Evolutionary conservation across 2,888 invertebrate genomes (phyloP), one percentile per base, ranked within the genome.

Genomic region (Dicycla oo): DNA sequence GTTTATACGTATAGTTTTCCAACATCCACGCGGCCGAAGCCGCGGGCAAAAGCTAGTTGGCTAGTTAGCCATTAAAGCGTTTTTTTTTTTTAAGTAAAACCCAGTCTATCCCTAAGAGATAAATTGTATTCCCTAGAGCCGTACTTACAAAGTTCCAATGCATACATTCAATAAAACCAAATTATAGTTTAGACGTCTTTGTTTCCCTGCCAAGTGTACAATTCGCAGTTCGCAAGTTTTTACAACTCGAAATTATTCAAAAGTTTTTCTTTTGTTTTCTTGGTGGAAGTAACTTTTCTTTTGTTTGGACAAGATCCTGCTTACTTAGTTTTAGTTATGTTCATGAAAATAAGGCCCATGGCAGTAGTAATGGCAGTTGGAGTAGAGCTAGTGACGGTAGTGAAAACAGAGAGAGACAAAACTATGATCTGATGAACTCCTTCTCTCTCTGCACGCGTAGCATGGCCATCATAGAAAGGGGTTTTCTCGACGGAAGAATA

Each of bases 241-340:
- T 69, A 79, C 69, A 66, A 63, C 51, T 49, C 34, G 10, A 67
- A 67, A 79, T 80, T 79, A 69, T 80, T 83, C 80, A 69, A 57
- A 69, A 69, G 63, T 43, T 82, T 30, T 51, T 51, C 34, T 40
- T 63, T 65, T 40, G 4, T 30, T 63, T 66, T 26, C 13, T 26
- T 45, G 4, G 20, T 3, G 47, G 54, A 62, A 40, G 11, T 40
- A 72, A 57, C 30, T 79, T 45, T 78, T 34, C 2, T 54, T 78
- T 72, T 79, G 69, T 60, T 60, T 53, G 45, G 20, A 38, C n/a
- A 43, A 71, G 20, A 45, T n/a, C n/a, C 2, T 45, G 23, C 57
- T 30, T 23, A 58, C 20, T 38, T 30, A 34, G 30, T 23, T 58
- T 49, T 11, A 47, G 26, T 43, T 47, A 20, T 23, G 23, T 10